Base-by-base conservation (phyloP, 1,140 invertebrate genomes). In the Orussus abietinus region DNA sequence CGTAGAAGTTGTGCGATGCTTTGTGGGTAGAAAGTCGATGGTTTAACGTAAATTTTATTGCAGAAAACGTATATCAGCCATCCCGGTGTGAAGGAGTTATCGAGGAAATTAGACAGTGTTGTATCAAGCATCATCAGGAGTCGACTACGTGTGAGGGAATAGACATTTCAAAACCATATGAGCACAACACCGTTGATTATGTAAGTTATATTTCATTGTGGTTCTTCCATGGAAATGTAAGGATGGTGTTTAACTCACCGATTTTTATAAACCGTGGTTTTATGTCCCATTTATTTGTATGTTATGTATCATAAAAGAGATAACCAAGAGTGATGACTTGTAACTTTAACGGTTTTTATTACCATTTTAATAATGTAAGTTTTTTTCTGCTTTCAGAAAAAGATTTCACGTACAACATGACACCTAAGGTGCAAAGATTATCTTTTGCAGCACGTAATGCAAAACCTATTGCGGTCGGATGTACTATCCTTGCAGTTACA, bases 61-160 rank as follows among this genome's bases (percentile, higher is more conserved):
- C 44, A 86, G 84, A 81, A 38, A 81, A 85, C 45, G 72, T 81
- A 14, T 86, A 77, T 63, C 83, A 85, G 66, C 80, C 84, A 41
- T 61, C 75, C 19, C 73, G 70, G 29, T 86, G 84, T 52, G 54
- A 73, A 44, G 49, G 67, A 13, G 75, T 77, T 9, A 73, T 86
- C 17, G 80, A 86, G 54, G 71, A 78, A 49, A 71, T 86, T 61
- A 65, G 78, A 38, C 65, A 81, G 32, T 86, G 84, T 54, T 85
- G 84, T 55, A 57, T 78, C 1, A 80, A 79, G 58, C 78, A 79
- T 74, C 73, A 76, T 38, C 53, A 62, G 5, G 28, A 57, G 38
- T 85, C 83, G 12, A 48, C 75, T 13, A 81, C 82, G 48, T 86
- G 84, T 57, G 76, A 76, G 9, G 84, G 84, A 28, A 83, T 85